A percentile compares a stretch with the other conserved stretches of the same genome.
These are phyloP conservation scores for Dolichopus griseipennis DNA, from an alignment of 2,888 invertebrate species.

Conservation along the genomic window DNA sequence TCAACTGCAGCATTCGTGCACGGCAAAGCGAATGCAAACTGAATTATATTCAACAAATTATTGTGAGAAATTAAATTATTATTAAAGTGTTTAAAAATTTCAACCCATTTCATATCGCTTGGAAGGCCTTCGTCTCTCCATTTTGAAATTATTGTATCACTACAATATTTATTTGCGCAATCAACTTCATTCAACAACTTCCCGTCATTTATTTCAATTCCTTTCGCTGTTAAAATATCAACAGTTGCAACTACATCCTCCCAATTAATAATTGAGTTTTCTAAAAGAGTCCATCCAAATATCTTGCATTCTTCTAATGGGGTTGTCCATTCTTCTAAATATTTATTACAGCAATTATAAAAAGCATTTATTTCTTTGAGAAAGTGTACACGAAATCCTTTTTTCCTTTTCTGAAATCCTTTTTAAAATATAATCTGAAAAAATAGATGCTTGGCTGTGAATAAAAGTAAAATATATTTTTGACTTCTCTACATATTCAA, in stretches of 20 bases:
- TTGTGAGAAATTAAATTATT: neutral
- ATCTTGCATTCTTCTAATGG: no score
- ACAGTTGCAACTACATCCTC: no score
- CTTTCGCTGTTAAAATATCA: neutral
- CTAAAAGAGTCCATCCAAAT: no score
- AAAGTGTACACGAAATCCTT: no score
- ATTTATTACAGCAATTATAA: no score
- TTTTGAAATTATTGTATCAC: neutral
- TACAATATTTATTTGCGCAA: neutral
- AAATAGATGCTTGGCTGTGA: no score
- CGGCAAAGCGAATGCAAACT: conserved; percentile 3
- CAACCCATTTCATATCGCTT: neutral
- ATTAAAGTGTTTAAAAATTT: neutral
- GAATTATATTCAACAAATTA: conserved; percentile 1
- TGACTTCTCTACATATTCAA: neutral
- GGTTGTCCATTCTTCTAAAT: no score
- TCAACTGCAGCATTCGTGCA: neutral
- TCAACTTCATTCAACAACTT: neutral
- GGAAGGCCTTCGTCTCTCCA: neutral
- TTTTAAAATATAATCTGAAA: no score
- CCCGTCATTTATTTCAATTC: neutral
- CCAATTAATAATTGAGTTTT: no score
- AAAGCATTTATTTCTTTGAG: no score
- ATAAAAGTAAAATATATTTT: no score
- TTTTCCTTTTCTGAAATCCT: no score